Percentiles rank a stretch among this genome's conserved stretches.
phyloP scores from a whole-genome alignment of 2,888 invertebrate species.

The Eilema sororculum region DNA sequence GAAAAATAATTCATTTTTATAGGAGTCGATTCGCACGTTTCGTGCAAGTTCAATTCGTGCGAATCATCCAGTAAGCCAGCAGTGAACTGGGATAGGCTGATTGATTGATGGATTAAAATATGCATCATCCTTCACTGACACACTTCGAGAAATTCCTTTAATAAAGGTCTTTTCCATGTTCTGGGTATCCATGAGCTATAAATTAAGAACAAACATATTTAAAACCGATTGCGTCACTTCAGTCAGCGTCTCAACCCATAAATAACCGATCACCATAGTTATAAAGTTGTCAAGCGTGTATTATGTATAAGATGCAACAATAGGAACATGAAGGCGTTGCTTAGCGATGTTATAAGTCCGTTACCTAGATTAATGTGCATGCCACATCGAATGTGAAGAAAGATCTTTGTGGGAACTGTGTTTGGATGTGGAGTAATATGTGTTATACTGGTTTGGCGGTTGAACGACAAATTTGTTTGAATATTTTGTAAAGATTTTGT shows the following conservation, averaged over 20 bases:
- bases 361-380: slow-evolving; percentile 83
- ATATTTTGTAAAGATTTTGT: too few species aligned
- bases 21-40: too few species aligned
- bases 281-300: slow-evolving; percentile 64
- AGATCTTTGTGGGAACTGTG: slow-evolving; percentile 83
- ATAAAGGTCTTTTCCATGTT: slow-evolving; percentile 1
- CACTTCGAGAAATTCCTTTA: too few species aligned
- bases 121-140: too few species aligned
- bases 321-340: slow-evolving; percentile 67
- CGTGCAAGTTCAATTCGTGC: too few species aligned
- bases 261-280: slow-evolving; percentile 55
- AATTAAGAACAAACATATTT: slow-evolving; percentile 26
- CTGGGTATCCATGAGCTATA: neutral
- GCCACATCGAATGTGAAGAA: slow-evolving; percentile 81
- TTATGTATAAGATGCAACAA: slow-evolving; percentile 65
- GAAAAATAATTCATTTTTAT: too few species aligned
- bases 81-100: too few species aligned
- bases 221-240: slow-evolving; percentile 41
- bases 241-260: slow-evolving; percentile 38
- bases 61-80: too few species aligned
- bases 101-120: too few species aligned
- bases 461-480: slow-evolving; percentile 27
- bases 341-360: slow-evolving; percentile 66
- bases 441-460: slow-evolving; percentile 43
- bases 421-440: slow-evolving; percentile 72